phyloP scores from a whole-genome alignment of 2,113 vertebrate species.

The Setophaga coronata region DNA sequence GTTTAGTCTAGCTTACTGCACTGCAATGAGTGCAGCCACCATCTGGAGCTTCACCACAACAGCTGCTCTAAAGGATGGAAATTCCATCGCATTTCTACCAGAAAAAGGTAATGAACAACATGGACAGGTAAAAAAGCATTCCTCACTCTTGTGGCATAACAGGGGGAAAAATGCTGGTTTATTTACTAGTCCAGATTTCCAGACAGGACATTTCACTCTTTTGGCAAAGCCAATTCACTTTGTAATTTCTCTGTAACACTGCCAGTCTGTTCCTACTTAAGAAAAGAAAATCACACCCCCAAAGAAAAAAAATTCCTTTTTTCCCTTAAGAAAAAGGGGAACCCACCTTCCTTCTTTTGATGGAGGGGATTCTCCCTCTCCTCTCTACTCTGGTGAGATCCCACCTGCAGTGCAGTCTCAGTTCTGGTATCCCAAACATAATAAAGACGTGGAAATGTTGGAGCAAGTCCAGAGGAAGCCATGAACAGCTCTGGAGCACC shows the following conservation, averaged over 20 bases:
- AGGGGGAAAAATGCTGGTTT: background rate
- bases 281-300: rapidly evolving
- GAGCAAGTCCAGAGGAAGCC: background rate
- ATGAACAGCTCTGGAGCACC: background rate
- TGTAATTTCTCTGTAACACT: background rate
- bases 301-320: background rate
- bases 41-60: background rate
- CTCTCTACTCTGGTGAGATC: background rate
- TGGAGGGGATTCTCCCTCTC: background rate
- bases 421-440: background rate
- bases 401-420: background rate
- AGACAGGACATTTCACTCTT: background rate
- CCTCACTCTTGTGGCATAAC: rapidly evolving
- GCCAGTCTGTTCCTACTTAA: background rate
- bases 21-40: background rate
- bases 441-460: background rate
- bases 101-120: background rate
- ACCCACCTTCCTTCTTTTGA: background rate
- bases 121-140: background rate
- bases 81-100: background rate
- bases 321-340: background rate
- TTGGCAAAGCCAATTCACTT: background rate
- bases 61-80: background rate
- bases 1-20: background rate
- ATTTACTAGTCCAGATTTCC: background rate